A percentile compares a stretch with the other conserved stretches of the same genome.
These are phyloP conservation scores for Urophycis tenuis DNA, from an alignment of 2,797 vertebrate species.

Conservation along the genomic window DNA sequence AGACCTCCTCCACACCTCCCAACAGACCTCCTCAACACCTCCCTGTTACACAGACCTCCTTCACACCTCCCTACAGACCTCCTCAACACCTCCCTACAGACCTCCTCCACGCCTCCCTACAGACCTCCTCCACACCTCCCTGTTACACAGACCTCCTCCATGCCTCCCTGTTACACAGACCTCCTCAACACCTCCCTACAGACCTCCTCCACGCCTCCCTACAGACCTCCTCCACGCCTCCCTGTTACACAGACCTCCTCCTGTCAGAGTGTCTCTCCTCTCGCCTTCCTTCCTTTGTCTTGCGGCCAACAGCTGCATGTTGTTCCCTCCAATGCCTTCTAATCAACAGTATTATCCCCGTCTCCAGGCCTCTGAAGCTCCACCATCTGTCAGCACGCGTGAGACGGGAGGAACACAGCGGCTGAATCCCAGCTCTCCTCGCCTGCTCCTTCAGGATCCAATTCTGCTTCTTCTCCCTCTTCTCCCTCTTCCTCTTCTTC, in stretches of 20 bases:
- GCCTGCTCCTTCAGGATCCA: conserved; percentile 10
- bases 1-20: no score
- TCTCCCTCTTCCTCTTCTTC: not conserved
- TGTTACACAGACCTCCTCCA: no score
- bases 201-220: no score
- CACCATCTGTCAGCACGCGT: conserved; percentile 70
- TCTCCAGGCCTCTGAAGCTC: conserved; percentile 64
- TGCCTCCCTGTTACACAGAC: no score
- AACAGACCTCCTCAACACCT: no score
- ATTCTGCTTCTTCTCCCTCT: not conserved
- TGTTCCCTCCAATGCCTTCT: conserved; percentile 68
- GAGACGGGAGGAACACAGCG: conserved; percentile 70
- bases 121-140: no score
- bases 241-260: conserved; percentile 31
- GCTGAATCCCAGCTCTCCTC: conserved; percentile 63
- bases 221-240: conserved; percentile 2
- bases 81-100: no score
- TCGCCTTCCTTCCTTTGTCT: conserved; percentile 34
- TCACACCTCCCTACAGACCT: no score
- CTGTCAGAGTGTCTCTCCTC: conserved; percentile 20
- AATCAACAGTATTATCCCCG: conserved; percentile 72
- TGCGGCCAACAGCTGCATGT: conserved; percentile 65
- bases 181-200: no score
- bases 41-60: no score
- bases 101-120: no score